These are phyloP conservation scores for Pyrocoelia pectoralis DNA, from an alignment of 2,888 invertebrate genomes.

Conservation along the genomic window DNA sequence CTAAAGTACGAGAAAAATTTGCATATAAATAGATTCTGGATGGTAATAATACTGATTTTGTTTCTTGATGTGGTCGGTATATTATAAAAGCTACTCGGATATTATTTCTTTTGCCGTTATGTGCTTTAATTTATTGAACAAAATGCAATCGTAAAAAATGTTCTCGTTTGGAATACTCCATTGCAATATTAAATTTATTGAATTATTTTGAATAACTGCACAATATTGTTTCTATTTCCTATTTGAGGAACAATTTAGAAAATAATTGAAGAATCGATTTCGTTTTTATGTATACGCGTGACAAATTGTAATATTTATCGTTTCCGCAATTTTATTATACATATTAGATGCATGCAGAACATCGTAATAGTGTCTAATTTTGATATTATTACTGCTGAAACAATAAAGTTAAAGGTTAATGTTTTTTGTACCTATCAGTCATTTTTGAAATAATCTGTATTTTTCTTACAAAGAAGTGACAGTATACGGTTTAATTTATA, in stretches of 20 bases:
- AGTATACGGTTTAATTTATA: no score
- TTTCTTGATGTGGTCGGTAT: constrained; percentile 40
- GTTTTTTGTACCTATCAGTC: no score
- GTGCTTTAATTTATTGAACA: constrained; percentile 29
- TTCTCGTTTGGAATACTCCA: constrained; percentile 3
- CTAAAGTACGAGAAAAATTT: constrained; percentile 38
- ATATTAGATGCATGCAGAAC: not conserved
- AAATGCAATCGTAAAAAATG: constrained; percentile 21
- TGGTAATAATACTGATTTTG: constrained; percentile 43
- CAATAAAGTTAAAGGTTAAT: no score
- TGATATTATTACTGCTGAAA: not conserved
- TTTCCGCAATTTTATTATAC: not conserved
- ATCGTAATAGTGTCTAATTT: not conserved
- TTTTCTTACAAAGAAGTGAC: no score
- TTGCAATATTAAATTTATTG: not conserved
- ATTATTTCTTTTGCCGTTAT: constrained; percentile 30
- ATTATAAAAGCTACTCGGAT: constrained; percentile 36
- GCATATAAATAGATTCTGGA: constrained; percentile 43
- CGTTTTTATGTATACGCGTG: not conserved
- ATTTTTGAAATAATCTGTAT: no score
- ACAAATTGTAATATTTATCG: constrained; percentile 1
- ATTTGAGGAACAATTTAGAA: not conserved
- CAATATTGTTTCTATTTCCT: not conserved
- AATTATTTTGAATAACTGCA: not conserved
- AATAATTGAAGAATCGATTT: not conserved